Base-by-base conservation (phyloP, 2,888 invertebrate genomes). In the Lasioglossum figueresi region DNA sequence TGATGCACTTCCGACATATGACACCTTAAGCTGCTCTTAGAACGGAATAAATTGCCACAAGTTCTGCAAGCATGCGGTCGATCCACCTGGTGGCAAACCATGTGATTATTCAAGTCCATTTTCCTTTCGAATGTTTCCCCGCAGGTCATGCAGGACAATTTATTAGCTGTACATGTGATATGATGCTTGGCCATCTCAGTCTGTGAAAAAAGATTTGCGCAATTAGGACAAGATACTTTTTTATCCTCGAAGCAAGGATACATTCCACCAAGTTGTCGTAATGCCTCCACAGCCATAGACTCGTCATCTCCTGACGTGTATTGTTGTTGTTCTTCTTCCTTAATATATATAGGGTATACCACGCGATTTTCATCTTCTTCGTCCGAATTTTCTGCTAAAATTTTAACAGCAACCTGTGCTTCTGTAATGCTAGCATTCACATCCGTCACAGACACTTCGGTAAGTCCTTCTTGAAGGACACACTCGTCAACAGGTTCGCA, bases 41-140 rank as follows among this genome's bases (percentile, higher is more conserved):
- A 93, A 34, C 94, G 91, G 81, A 95, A 95, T 12, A 95, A 88
- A 81, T 93, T 94, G 4, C 95, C 95, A 72, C 95, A 95, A 14
- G 93, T 94, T 71, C 94, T 91, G 81, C 95, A 95, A 1, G 95
- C 93, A 87, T 95, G 95, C 0, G 95, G 95, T 27, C 95, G 92
- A 76, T 95, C 95, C 0, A 95, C 95, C 86, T 96, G 95, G 90
- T 96, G 95, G 56, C 95, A 95, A 27, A 95, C 95, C 93, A 95
- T 94, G 84, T 96, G 96, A 90, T 95, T 95, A 85, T 95, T 95
- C 27, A 95, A 91, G 80, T 95, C 95, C 56, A 94, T 93, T 89
- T 95, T 95, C 79, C 95, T 94, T 63, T 95, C 95, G 82, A 96
- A 96, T 73, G 92, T 89, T 80, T 94, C 94, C 1, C 92, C 91